Percentiles rank a stretch among this genome's conserved stretches.
These are phyloP conservation scores for Halotydeus destructor DNA, from an alignment of 1,140 invertebrate species.

Conservation along the genomic window DNA sequence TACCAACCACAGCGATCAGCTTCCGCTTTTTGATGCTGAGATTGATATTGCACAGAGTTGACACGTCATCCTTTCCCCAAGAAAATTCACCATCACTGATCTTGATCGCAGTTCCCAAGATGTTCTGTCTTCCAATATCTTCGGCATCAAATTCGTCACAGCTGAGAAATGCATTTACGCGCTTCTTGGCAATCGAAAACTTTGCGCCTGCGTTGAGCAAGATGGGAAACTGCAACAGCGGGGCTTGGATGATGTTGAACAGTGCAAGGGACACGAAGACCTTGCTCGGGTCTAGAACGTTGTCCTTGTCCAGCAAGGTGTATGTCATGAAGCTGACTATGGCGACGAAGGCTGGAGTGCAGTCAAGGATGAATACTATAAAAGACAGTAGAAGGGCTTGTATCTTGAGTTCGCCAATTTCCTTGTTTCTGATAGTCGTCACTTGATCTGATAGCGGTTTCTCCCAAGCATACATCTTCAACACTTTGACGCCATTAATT, in stretches of 20 bases:
- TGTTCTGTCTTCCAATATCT: too few species aligned
- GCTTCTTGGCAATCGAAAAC: conserved; percentile 14
- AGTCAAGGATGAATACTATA: conserved; percentile 10
- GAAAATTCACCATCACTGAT: conserved; percentile 8
- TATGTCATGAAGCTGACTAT: conserved; percentile 14
- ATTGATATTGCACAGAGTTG: conserved; percentile 23
- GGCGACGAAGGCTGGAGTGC: conserved; percentile 27
- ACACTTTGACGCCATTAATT: conserved; percentile 48
- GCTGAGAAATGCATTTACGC: conserved; percentile 17
- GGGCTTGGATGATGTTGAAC: conserved; percentile 13
- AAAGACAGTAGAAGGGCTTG: conserved; percentile 10
- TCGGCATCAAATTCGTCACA: conserved; percentile 16
- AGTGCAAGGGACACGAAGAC: conserved; percentile 16
- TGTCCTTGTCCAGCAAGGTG: conserved; percentile 12
- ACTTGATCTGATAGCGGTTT: conserved; percentile 17
- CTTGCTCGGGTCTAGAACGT: conserved; percentile 13
- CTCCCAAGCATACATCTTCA: conserved; percentile 36
- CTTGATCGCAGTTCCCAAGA: conserved; percentile 4
- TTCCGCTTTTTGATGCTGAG: conserved; percentile 20
- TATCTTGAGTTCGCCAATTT: conserved; percentile 15
- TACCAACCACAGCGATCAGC: conserved; percentile 34
- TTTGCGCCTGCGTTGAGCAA: not conserved
- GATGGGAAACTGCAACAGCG: conserved; percentile 13
- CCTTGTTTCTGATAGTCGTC: conserved; percentile 14
- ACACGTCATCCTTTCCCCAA: conserved; percentile 5